Base-by-base conservation (phyloP, 2,113 vertebrate genomes). In the Chaetodon trifascialis region DNA sequence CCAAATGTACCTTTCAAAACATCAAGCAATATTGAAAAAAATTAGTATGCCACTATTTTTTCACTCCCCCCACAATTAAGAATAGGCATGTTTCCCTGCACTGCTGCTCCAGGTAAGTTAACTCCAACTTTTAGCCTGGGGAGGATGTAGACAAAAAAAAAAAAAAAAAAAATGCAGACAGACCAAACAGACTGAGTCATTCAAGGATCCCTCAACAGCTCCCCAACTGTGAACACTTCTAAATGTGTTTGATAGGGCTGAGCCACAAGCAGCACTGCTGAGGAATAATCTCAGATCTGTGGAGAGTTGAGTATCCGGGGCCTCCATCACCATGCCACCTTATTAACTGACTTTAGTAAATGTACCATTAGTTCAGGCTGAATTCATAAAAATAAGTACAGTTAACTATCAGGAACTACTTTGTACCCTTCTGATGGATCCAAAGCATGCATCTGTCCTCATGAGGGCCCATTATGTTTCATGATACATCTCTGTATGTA, bases 361-460 rank as follows among this genome's bases (percentile, higher is more conserved):
- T 55, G 12, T 21, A 54, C 36, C 3, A 58, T 59, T 40, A 59
- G 16, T 25, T 69, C 59, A 74, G 51, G 44, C 14, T 65, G 56
- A 38, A 51, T 60, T 72, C 34, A 19, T 34, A 55, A 15, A 72
- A n/a, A n/a, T n/a, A 19, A 11, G n/a, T 19, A 30, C n/a, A 1
- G 5, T 55, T 23, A 40, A 44, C 59, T 23, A 14, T 80, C 54
- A 40, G 25, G 40, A 68, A 23, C 46, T 60, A 34, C 19, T 14
- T 21, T 46, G 44, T 38, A 47, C 21, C 64, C 21, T 60, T 59
- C 59, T n/a, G 34, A 11, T 49, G 15, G 19, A 74, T 58, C 30
- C 52, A 76, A 74, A 71, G 40, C 30, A 56, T 30, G 42, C 7
- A 56, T 80, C 76, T 30, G n/a, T n/a, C 40, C 23, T 72, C 23